Evolutionary conservation across 2,888 invertebrate species (phyloP).

Genomic region (Diadegma fenestrale): DNA sequence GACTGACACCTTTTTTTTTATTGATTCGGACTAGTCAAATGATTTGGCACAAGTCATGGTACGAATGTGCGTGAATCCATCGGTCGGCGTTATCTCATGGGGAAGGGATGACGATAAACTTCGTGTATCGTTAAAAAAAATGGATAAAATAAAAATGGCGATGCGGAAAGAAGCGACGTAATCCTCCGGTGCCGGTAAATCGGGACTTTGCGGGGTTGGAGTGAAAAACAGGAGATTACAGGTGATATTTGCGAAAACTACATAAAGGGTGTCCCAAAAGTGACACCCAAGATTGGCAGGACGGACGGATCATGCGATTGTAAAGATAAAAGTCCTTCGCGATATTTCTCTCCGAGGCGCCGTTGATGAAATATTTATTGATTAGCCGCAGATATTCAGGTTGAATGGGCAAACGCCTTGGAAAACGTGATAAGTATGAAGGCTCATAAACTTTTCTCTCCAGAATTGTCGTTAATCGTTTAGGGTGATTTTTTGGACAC

Average conservation of each 20-base stretch:
- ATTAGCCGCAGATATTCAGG: neutral
- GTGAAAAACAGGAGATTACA: constrained; percentile 20
- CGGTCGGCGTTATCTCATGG: constrained; percentile 43
- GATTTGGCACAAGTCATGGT: neutral
- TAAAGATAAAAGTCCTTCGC: neutral
- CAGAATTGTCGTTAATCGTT: neutral
- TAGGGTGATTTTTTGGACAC: neutral
- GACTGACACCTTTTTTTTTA: neutral
- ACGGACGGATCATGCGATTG: neutral
- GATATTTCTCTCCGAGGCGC: neutral
- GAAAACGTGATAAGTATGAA: neutral
- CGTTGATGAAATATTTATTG: neutral
- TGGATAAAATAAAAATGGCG: neutral
- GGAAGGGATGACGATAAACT: constrained; percentile 35
- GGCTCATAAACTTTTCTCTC: neutral
- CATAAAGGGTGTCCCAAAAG: constrained; percentile 1
- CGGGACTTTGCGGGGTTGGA: constrained; percentile 3
- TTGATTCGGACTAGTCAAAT: neutral
- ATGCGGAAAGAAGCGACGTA: constrained; percentile 28
- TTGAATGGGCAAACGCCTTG: neutral
- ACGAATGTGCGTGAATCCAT: constrained; percentile 40
- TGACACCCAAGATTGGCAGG: neutral
- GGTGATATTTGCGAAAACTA: constrained; percentile 10
- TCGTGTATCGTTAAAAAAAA: constrained; percentile 17
- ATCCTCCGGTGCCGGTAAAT: constrained; percentile 30